Evolutionary conservation across 2,888 invertebrate species (phyloP), one percentile per base, ranked within the genome.

Genomic region (Sminthurides aquaticus): DNA sequence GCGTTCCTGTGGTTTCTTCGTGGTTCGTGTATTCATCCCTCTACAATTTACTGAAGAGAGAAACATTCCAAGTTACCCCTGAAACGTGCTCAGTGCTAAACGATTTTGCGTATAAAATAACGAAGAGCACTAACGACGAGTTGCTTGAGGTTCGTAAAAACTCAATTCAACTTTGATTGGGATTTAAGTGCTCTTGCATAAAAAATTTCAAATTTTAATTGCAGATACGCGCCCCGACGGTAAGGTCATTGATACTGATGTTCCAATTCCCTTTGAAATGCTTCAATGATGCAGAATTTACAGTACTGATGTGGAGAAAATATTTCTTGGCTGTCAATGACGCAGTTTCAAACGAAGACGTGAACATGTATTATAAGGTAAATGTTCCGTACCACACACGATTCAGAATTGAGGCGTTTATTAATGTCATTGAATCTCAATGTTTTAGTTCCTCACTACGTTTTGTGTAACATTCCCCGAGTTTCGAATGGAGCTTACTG

Each of bases 311-410:
- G 57, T 64, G 63, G 63, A 48, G 49, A 52, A 64, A 64, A 26
- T 64, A 64, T 26, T 64, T 64, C 29, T 27, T 64, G 58, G 57
- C 57, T 18, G 52, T 64, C 18, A 64, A 64, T 52, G 49, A 58
- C n/a, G 58, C 63, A 15, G 49, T 58, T 3, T 49, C 57, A n/a
- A 64, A 64, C 34, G 63, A 64, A 52, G 63, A 64, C 27, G 57
- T 64, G 8, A 64, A 64, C 28, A 64, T 64, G 63, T 64, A 64
- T 24, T 64, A 64, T 24, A 64, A 64, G 63, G 63, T 64, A 49
- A 8, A 22, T 34, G 18, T 24, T 5, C 22, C 25, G 8, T n/a
- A 59, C 15, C 22, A 20, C 18, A 18, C 28, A n/a, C n/a, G n/a
- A 26, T 27, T 26, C 27, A 15, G 24, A 27, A 27, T 57, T 27